phyloP scores from a whole-genome alignment of 2,113 vertebrate species.

The Puffinus mauretanicus region DNA sequence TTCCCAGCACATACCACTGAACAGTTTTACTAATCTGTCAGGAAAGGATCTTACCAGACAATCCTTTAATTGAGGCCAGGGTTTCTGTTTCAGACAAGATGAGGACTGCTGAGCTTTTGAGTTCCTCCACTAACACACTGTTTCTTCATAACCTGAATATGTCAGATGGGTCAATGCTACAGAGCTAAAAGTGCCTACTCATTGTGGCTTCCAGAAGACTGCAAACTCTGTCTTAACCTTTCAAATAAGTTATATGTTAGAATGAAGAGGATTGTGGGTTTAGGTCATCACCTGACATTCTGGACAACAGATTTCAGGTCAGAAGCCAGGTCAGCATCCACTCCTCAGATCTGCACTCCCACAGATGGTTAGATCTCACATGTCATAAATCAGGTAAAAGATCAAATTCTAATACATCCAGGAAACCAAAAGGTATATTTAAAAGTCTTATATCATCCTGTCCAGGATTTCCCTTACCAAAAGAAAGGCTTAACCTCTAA shows the following conservation, averaged over 20 bases:
- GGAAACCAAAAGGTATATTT: not conserved
- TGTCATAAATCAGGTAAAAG: not conserved
- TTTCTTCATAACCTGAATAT: not conserved
- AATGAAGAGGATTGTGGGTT: not conserved
- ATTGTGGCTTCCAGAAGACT: not conserved
- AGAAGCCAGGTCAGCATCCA: not conserved
- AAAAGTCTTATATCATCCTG: not conserved
- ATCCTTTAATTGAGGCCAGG: not conserved
- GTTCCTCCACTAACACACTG: not conserved
- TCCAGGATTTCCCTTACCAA: not conserved
- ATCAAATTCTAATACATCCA: not conserved
- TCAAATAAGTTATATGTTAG: not conserved
- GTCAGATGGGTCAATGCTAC: not conserved
- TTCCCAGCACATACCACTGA: not conserved
- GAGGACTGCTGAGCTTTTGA: not conserved
- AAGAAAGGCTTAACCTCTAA: not conserved
- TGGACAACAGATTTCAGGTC: not conserved
- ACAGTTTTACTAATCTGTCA: not conserved
- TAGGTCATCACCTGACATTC: not conserved
- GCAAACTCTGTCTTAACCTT: not conserved
- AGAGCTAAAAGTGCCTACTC: not conserved
- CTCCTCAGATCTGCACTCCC: not conserved
- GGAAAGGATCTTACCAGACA: not conserved
- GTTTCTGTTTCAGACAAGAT: not conserved
- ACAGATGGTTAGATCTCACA: not conserved